Base-by-base conservation (phyloP, 1,140 invertebrate species). In the Drosophila sucinea region DNA sequence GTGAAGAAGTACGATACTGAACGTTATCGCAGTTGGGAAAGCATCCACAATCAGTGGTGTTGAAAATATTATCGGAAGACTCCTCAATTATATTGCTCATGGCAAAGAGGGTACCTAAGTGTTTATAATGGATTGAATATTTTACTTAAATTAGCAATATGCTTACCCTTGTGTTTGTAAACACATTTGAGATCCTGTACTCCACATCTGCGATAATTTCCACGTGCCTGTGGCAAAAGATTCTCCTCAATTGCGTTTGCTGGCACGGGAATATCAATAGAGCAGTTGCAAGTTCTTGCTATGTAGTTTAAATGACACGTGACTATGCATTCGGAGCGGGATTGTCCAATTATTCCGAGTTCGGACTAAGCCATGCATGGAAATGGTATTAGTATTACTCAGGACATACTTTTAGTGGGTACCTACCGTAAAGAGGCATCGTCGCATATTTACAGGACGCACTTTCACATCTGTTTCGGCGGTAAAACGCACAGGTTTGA, bases 71-170 rank as follows among this genome's bases (percentile, higher is more conserved):
- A 2, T 85, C 73, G 1, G 25, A 27, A 6, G 85, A 81, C 67
- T 90, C 78, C 17, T 90, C 85, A 10, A 90, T 90, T 2, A 90
- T 81, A 75, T 89, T 86, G 77, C 86, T 72, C 74, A 90, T 86
- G 25, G 79, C 0, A 77, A 7, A 1, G 58, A 81, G 7, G 6
- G 32, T 25, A 11, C 17, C 38, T 64, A 17, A 38, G 3, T 17
- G 17, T 11, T 10, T 38, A 4, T 10, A 38, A 3, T 2, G 10
- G 4, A 11, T 38, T 38, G 8, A 3, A 11, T 38, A 38, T 3
- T 10, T 38, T 38, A 10, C 1, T 38, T 2, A 38, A 11, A 11
- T 38, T 38, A 10, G 8, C 10, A 11, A 17, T 17, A 17, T 17
- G 2, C 27, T 33, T 32, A 85, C 84, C 47, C 41, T 25, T 70